Base-by-base conservation (phyloP, 1,140 invertebrate genomes). In the Coelopa frigida region DNA sequence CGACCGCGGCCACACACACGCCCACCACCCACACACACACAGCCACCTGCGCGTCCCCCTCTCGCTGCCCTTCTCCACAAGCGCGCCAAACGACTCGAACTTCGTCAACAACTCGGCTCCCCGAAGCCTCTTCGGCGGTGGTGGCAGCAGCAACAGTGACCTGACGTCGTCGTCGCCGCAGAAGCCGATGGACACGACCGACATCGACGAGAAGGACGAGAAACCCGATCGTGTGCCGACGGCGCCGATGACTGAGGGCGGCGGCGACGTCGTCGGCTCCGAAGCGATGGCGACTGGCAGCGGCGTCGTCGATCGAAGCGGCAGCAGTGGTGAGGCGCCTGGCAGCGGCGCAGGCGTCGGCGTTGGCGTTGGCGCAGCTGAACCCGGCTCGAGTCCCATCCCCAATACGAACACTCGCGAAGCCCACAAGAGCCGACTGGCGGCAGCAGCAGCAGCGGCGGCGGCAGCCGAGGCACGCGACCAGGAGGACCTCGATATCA, bases 321-420 rank as follows among this genome's bases (percentile, higher is more conserved):
- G 17, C n/a, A 32, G 20, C 50, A 48, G 49, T 5, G 49, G 51
- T 6, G 38, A 40, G 0, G 46, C 46, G 3, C 52, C 22, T 7
- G 32, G 35, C 2, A 32, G 17, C 3, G 52, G 55, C 2, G 52
- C 48, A 1, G 40, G 52, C 5, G 47, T 53, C 4, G 38, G 51
- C 33, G 15, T 32, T 12, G 29, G 48, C 39, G 39, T 49, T 23
- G 48, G 44, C 18, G 27, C 26, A 21, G 26, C 20, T 12, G 62
- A 66, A 24, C 51, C 57, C n/a, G 59, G 62, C 20, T 65, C 62
- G 20, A 66, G 62, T 58, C 62, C 62, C 44, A 62, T 66, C 54
- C 62, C 62, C 35, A 66, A 66, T 33, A 62, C 61, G 27, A 65
- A 61, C 5, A 65, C 58, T 51, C 59, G 57, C 33, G 63, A 66